Base-by-base conservation (phyloP, 2,113 vertebrate species). In the Antennarius striatus region DNA sequence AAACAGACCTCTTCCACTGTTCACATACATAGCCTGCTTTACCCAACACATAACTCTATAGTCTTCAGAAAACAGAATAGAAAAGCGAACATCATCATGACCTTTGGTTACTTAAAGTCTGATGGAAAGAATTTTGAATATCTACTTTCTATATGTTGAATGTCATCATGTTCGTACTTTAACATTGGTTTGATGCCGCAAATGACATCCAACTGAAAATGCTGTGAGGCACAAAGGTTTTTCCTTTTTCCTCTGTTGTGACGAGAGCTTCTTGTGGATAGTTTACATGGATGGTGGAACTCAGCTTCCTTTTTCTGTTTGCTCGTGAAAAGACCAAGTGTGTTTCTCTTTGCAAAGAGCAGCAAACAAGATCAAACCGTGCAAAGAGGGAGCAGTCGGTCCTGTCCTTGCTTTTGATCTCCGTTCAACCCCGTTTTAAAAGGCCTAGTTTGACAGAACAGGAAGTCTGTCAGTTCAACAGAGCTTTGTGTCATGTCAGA, bases 381-480 rank as follows among this genome's bases (percentile, higher is more conserved):
- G 36, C 75, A 76, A 65, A 83, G 75, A 71, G 73, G 63, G 32
- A 76, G 76, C 70, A 75, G 67, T 79, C 72, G 22, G 59, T 68
- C 42, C 64, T 42, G 58, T 80, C 77, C 75, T 73, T 71, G 82
- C 43, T 49, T 89, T 85, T 89, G 88, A 84, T 83, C 68, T 59
- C 13, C 6, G 52, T 56, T 82, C 70, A 50, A 52, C 54, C 46
- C 30, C 4, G 53, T 22, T 76, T 85, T 83, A 73, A 83, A 83
- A 65, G 54, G 60, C 66, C 58, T 22, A 36, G 68, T 81, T 72
- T 83, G 80, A 74, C 36, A 4, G 68, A 81, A 71, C 77, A 60
- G 75, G 79, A 86, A 81, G 71, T 79, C 73, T 83, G 82, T 84
- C 81, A 75, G 69, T 75, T 76, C 68, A 75, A 50, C 57, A 3